Evolutionary conservation across 2,888 invertebrate species (phyloP).

Genomic region (Agapetus fuscipes): DNA sequence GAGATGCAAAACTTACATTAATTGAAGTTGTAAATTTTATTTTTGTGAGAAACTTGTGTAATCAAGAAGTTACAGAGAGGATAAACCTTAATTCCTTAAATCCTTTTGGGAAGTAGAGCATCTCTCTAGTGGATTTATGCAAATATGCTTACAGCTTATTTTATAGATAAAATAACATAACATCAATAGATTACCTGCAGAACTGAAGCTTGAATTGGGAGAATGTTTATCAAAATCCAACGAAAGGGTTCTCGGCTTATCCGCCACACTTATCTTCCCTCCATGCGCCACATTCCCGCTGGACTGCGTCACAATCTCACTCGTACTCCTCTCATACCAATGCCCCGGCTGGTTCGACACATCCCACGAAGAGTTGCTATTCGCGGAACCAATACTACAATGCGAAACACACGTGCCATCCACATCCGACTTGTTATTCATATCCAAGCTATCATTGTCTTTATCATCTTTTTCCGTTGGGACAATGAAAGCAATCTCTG

Average conservation of each 20-base stretch:
- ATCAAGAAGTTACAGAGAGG: too few relatives aligned
- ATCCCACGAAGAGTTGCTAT: conserved; percentile 36
- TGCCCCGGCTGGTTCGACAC: conserved; percentile 28
- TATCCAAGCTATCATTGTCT: conserved; percentile 27
- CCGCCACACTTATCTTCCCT: conserved; percentile 28
- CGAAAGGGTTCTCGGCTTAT: conserved; percentile 58
- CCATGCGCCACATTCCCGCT: conserved; percentile 6
- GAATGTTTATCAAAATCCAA: conserved; percentile 58
- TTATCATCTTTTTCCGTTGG: conserved; percentile 48
- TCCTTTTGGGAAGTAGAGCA: too few relatives aligned
- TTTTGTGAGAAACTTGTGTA: too few relatives aligned
- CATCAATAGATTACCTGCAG: conserved; percentile 28
- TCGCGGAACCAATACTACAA: conserved; percentile 17
- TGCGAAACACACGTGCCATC: conserved; percentile 42
- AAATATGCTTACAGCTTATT: too few relatives aligned
- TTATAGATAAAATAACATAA: too few relatives aligned
- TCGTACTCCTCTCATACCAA: conserved; percentile 51
- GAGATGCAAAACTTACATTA: too few relatives aligned
- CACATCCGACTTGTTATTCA: conserved; percentile 37
- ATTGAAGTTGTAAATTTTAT: too few relatives aligned
- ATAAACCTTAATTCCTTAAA: too few relatives aligned
- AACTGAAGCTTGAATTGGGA: conserved; percentile 28
- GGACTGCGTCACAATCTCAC: conserved; percentile 29
- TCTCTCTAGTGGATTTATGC: too few relatives aligned
- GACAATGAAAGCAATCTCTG: conserved; percentile 92